These are phyloP conservation scores for Nymphalis io DNA, from an alignment of 1,140 invertebrate genomes.

Conservation along the genomic window DNA sequence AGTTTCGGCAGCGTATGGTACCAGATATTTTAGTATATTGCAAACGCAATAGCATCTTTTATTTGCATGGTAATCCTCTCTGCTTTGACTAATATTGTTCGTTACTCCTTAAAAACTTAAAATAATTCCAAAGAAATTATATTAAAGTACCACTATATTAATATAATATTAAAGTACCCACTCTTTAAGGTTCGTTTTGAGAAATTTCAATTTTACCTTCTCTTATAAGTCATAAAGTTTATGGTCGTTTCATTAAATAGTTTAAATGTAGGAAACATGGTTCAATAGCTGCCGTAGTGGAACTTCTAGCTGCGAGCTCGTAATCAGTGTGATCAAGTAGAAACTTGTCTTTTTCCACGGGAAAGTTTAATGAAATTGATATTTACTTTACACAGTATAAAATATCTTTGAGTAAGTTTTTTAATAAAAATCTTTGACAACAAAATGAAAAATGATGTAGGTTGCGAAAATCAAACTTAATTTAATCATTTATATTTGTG, in stretches of 20 bases:
- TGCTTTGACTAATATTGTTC: too few relatives aligned
- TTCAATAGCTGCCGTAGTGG: slow-evolving; percentile 30
- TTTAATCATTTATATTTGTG: neutral
- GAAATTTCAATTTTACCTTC: slow-evolving; percentile 13
- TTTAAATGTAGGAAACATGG: slow-evolving; percentile 39
- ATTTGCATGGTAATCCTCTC: neutral
- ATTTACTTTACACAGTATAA: slow-evolving; percentile 7
- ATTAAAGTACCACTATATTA: too few relatives aligned
- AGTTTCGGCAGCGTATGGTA: slow-evolving; percentile 1
- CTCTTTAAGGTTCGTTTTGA: neutral
- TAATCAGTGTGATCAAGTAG: slow-evolving; percentile 25
- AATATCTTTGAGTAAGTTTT: neutral
- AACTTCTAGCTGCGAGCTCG: slow-evolving; percentile 27
- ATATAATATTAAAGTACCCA: too few relatives aligned
- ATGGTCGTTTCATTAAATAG: slow-evolving; percentile 40
- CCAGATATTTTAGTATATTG: neutral
- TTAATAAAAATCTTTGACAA: neutral
- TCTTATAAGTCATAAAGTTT: slow-evolving; percentile 30
- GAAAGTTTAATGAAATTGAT: slow-evolving; percentile 33
- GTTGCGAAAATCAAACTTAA: neutral
- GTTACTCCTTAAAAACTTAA: too few relatives aligned
- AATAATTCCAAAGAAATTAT: too few relatives aligned
- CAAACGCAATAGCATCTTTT: neutral
- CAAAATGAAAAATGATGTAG: neutral
- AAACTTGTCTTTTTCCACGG: slow-evolving; percentile 14